Evolutionary conservation across 35 echinoderm and acorn worm genomes (phyloP).

Genomic region (Lytechinus pictus): DNA sequence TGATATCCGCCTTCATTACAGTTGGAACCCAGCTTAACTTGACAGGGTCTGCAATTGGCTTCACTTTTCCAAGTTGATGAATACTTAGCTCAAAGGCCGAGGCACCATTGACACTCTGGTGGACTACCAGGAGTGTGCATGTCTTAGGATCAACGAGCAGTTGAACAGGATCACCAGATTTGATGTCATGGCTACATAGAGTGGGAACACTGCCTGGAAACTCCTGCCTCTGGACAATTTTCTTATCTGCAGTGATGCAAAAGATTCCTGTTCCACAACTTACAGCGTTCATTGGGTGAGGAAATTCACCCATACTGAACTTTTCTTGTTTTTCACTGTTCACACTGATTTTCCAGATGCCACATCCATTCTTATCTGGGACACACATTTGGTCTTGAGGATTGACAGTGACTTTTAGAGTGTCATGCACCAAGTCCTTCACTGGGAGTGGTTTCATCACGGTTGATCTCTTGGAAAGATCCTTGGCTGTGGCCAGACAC

Average conservation of each 20-base stretch:
- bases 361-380: background rate
- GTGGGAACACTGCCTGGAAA: background rate
- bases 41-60: background rate
- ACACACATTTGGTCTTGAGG: background rate
- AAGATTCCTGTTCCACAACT: background rate
- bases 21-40: background rate
- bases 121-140: background rate
- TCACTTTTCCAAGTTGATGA: background rate
- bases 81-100: background rate
- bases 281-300: background rate
- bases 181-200: background rate
- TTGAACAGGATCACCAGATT: background rate
- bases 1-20: background rate
- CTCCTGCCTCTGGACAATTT: background rate
- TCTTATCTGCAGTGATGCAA: background rate
- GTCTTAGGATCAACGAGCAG: background rate
- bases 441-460: background rate
- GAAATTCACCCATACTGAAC: background rate
- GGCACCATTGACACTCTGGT: background rate
- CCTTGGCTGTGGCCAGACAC: background rate
- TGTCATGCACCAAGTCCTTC: background rate
- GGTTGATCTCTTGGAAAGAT: background rate
- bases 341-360: conserved; percentile 13
- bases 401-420: background rate
- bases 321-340: background rate